Base-by-base conservation (phyloP, 2,797 vertebrate genomes). In the Nyctalus aviator region DNA sequence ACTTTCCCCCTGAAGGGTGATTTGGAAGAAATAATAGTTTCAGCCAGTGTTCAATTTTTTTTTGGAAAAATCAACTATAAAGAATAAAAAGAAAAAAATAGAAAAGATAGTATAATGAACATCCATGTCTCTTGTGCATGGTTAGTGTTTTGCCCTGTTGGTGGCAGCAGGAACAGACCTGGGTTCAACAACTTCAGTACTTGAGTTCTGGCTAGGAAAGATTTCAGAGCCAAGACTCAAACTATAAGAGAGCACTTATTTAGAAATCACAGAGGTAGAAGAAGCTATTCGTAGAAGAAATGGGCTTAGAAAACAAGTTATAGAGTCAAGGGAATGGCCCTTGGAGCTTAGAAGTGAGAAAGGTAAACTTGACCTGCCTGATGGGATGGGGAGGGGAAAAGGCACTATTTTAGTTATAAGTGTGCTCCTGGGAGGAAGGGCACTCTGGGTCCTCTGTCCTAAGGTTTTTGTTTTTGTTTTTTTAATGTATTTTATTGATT, bases 11-110 rank as follows among this genome's bases (percentile, higher is more conserved):
- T 32, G 69, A 82, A 77, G 32, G 66, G 17, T 90, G 32, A 64
- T 72, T 85, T 82, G 64, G 44, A 50, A 84, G 64, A 78, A 92
- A 73, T 30, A 35, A 1, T 85, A 10, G 12, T 88, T 92, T 86
- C 30, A 88, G 10, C 10, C 10, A 73, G 41, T 46, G 27, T 78
- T 90, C 78, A 93, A 66, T 88, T 92, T 88, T 92, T 41, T 41
- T 41, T 44, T 44, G 79, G 23, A 59, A 14, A 35, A 30, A 64
- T 94, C 64, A 48, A 53, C 20, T 8, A 21, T 41, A 50, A 88
- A 68, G 17, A 81, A 30, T 57, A 81, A 75, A 88, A 78, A 50
- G 35, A 27, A 59, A 59, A 25, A 59, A 27, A 57, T 57, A 77
- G 78, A 88, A 78, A 50, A n/a, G 44, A 55, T 37, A 66, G 14